These are phyloP conservation scores for Felis catus DNA, from an alignment of 2,113 vertebrate genomes.

Conservation along the genomic window F.catus_Fca126_mat1.0 CM031426.1:13732001-13732500, in stretches of 20 bases:
- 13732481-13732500: neutral
- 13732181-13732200: neutral
- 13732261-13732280: rapidly evolving
- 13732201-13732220: neutral
- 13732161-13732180: neutral
- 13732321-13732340: neutral
- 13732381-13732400: too few species aligned
- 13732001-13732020: too few species aligned
- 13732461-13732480: neutral
- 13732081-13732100: neutral
- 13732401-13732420: neutral
- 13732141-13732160: too few species aligned
- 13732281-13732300: neutral
- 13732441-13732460: neutral
- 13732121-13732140: too few species aligned
- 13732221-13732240: neutral
- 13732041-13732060: neutral
- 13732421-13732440: neutral
- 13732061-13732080: neutral
- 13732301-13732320: neutral
- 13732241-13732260: neutral
- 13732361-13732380: neutral
- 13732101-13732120: too few species aligned
- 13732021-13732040: too few species aligned
- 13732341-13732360: neutral